phyloP scores from a whole-genome alignment of 2,888 invertebrate species.

The Schizotus pectinicornis region DNA sequence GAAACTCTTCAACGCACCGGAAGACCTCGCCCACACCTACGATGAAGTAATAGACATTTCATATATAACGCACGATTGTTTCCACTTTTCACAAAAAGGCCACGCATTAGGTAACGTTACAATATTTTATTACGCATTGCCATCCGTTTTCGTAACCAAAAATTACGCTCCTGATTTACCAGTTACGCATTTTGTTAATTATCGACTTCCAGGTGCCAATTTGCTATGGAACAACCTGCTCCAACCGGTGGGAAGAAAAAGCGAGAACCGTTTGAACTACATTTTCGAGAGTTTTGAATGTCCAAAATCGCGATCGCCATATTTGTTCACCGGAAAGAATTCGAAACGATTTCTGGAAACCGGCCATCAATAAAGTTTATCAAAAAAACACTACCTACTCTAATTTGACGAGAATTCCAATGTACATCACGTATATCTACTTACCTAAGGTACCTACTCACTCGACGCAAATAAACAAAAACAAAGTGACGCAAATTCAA shows the following conservation, averaged over 20 bases:
- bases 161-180: background rate
- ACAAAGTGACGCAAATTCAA: too few relatives aligned
- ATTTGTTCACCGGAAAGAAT: constrained; percentile 70
- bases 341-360: constrained; percentile 56
- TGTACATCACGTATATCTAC: background rate
- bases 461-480: too few relatives aligned
- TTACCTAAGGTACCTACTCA: too few relatives aligned
- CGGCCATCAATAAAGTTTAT: constrained; percentile 55
- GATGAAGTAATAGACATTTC: constrained; percentile 70
- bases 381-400: background rate
- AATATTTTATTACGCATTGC: background rate
- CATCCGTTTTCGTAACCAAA: too few relatives aligned
- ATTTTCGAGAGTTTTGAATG: constrained; percentile 69
- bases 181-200: background rate
- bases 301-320: constrained; percentile 65
- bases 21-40: constrained; percentile 53
- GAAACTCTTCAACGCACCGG: constrained; percentile 70
- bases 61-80: constrained; percentile 77
- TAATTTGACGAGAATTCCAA: background rate
- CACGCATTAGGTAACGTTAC: constrained; percentile 69
- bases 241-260: constrained; percentile 73
- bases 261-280: constrained; percentile 62
- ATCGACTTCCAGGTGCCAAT: constrained; percentile 68
- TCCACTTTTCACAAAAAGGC: constrained; percentile 82
- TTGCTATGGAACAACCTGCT: constrained; percentile 76